A percentile compares a stretch with the other conserved stretches of the same genome.
These are phyloP conservation scores for Eretmochelys imbricata DNA, from an alignment of 2,113 vertebrate genomes.

Conservation along the genomic window DNA sequence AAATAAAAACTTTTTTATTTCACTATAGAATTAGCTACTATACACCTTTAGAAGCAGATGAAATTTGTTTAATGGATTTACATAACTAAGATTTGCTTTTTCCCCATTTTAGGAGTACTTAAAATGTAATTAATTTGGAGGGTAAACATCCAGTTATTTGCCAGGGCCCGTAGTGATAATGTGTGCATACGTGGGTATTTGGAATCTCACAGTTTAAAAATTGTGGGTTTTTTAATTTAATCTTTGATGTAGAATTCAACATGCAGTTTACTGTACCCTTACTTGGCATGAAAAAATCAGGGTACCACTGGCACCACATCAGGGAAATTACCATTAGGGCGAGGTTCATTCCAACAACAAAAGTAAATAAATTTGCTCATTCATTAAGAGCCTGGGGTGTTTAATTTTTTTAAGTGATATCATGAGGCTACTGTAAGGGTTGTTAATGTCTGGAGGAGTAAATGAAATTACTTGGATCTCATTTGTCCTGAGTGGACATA, in stretches of 20 bases:
- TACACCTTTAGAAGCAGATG: not conserved
- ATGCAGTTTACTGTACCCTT: not conserved
- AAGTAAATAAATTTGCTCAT: not conserved
- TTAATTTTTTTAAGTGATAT: not conserved
- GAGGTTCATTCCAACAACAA: not conserved
- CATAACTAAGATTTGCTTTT: not conserved
- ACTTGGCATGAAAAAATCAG: not conserved
- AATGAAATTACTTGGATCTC: not conserved
- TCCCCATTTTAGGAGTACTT: not conserved
- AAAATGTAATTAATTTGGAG: slow-evolving; percentile 13
- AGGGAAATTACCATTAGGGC: not conserved
- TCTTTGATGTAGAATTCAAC: not conserved
- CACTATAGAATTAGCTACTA: not conserved
- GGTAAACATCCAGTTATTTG: slow-evolving; percentile 21
- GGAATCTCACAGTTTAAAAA: not conserved
- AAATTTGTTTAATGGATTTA: not conserved
- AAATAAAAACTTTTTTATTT: slow-evolving; percentile 22
- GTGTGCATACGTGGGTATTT: not conserved
- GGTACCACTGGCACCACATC: not conserved
- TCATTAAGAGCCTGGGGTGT: not conserved
- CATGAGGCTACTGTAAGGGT: not conserved
- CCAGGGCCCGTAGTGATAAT: not conserved
- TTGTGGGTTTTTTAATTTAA: not conserved
- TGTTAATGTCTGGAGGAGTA: not conserved
- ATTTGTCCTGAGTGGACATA: not conserved